phyloP scores from a whole-genome alignment of 2,797 vertebrate genomes.

The Ptychobarbus kaznakovi region DNA sequence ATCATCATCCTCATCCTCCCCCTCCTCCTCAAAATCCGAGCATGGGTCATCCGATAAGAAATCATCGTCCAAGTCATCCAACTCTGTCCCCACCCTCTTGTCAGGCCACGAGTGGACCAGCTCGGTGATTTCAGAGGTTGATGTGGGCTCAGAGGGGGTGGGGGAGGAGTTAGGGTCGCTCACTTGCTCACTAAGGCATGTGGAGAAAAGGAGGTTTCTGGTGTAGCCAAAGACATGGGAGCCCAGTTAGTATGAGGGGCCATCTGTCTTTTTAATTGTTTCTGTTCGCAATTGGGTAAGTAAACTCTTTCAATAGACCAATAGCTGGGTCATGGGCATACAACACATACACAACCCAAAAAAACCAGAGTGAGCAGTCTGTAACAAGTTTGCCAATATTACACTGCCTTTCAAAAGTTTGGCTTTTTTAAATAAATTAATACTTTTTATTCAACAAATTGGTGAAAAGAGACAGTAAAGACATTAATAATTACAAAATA shows the following conservation, averaged over 20 bases:
- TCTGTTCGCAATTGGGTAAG: constrained; percentile 23
- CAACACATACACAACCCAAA: not conserved
- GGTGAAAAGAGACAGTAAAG: not conserved
- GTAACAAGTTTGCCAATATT: not conserved
- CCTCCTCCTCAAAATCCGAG: constrained; percentile 79
- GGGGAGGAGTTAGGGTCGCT: constrained; percentile 98
- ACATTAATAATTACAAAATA: not conserved
- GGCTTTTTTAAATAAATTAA: not conserved
- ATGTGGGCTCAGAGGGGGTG: constrained; percentile 93
- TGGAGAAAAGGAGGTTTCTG: constrained; percentile 98
- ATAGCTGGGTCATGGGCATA: not conserved
- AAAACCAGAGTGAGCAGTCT: not conserved
- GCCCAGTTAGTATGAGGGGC: constrained; percentile 88
- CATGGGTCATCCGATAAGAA: constrained; percentile 93
- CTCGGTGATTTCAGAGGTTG: constrained; percentile 96
- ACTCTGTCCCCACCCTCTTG: constrained; percentile 89
- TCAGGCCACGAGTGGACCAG: constrained; percentile 91
- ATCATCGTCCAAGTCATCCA: constrained; percentile 86
- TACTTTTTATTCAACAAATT: not conserved
- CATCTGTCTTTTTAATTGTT: constrained; percentile 74
- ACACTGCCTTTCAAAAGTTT: not conserved
- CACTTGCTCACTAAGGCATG: constrained; percentile 99
- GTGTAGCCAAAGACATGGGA: constrained; percentile 95
- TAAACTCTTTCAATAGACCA: not conserved
- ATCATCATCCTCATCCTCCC: constrained; percentile 74